Evolutionary conservation across 2,113 vertebrate species (phyloP).

Genomic region (Cnemophilus loriae): DNA sequence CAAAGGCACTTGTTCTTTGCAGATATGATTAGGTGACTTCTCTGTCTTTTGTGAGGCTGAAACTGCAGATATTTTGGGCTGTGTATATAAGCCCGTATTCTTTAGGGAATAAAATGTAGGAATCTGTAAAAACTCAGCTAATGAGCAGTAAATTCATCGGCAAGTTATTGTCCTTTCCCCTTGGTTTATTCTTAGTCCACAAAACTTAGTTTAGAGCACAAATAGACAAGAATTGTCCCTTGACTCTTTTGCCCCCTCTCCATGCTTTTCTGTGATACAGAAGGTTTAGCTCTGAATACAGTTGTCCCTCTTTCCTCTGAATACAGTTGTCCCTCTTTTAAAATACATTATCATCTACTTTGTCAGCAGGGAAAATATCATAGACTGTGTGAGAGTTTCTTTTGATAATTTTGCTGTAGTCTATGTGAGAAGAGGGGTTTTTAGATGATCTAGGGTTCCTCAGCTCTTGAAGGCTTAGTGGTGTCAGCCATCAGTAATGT

Average conservation of each 20-base stretch:
- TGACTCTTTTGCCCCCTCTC: not conserved
- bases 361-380: not conserved
- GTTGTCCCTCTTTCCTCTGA: not conserved
- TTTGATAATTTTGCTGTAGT: not conserved
- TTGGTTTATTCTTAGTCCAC: slow-evolving; percentile 25
- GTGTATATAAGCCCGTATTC: not conserved
- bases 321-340: not conserved
- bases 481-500: not conserved
- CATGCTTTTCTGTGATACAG: not conserved
- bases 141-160: not conserved
- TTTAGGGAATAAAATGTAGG: not conserved
- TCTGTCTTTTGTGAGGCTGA: not conserved
- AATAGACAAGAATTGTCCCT: not conserved
- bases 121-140: not conserved
- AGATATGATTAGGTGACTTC: not conserved
- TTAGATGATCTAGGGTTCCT: not conserved
- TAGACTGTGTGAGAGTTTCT: not conserved
- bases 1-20: not conserved
- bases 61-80: slow-evolving; percentile 26
- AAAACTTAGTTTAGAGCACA: not conserved
- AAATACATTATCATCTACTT: not conserved
- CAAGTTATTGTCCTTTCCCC: not conserved
- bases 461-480: not conserved
- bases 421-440: not conserved
- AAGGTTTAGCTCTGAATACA: not conserved